Evolutionary conservation across 2,113 vertebrate genomes (phyloP), one percentile per base, ranked within the genome.

Genomic region (Nettapus auritus): DNA sequence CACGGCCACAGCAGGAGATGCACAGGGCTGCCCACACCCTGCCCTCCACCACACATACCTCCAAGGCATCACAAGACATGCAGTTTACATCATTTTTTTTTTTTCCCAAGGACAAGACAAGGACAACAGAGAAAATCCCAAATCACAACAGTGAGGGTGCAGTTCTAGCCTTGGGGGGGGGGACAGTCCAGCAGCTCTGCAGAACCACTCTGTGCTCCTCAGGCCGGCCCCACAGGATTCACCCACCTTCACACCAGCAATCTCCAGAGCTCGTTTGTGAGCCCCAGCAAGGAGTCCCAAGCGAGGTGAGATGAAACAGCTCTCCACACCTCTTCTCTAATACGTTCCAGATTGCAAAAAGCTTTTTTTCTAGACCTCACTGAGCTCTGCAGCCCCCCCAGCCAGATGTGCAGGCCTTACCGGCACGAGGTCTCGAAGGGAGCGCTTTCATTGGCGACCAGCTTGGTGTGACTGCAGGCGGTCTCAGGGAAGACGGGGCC

Each of bases 401-500:
- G 46, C 71, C 53, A 48, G 18, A 38, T 33, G 13, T 26, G 40
- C 42, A 52, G 42, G 76, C 83, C 98, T 98, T 97, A 99, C 99
- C 99, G 98, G 97, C 99, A 99, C 18, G 98, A 98, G 63, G 99
- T 99, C 96, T 99, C 99, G 19, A 98, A 98, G 70, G 99, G 98
- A 50, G 98, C 96, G 0, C 98, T 99, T 38, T 98, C 98, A 53
- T 99, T 99, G 95, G 98, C 97, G 1, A 99, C 98, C 89, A 99
- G 97, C 66, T 99, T 99, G 8, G 99, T 99, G 94, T 99, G 99
- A 34, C 98, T 97, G 90, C 99, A 99, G 95, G 98, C 98, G 4
- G 98, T 99, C 94, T 99, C 98, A 0, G 98, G 98, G 89, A 98
- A 98, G 82, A 99, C 97, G 0, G 98, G 98, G 53, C 99, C 99